Conservation (phyloP, 2,888 invertebrate genomes). For the Catocala sponsa region DNA sequence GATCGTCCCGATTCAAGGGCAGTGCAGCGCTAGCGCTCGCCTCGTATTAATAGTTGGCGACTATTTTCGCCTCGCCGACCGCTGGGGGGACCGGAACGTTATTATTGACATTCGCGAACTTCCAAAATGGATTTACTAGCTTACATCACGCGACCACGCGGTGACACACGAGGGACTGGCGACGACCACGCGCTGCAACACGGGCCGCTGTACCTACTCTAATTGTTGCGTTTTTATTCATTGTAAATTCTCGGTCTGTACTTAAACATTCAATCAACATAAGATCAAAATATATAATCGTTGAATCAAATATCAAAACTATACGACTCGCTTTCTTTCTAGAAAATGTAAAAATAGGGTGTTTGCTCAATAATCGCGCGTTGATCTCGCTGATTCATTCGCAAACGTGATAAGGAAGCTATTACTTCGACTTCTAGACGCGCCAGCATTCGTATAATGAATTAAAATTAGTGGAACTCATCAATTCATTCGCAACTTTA, state of each 20-base stretch:
- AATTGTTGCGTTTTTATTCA: slow-evolving; percentile 10
- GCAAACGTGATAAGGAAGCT: slow-evolving; percentile 34
- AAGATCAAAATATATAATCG: slow-evolving; percentile 5
- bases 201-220: neutral
- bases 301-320: slow-evolving; percentile 29
- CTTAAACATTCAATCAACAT: neutral
- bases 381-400: slow-evolving; percentile 34
- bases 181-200: slow-evolving; percentile 14
- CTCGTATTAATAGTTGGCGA: slow-evolving; percentile 85
- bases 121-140: slow-evolving; percentile 68
- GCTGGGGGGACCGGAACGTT: slow-evolving; percentile 81
- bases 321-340: slow-evolving; percentile 15
- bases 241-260: neutral
- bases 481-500: neutral
- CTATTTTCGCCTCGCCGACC: slow-evolving; percentile 84
- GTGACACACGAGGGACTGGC: slow-evolving; percentile 38
- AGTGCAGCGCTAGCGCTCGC: slow-evolving; percentile 84
- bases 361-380: slow-evolving; percentile 13
- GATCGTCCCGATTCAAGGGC: slow-evolving; percentile 87
- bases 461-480: neutral
- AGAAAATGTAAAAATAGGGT: slow-evolving; percentile 10
- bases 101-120: slow-evolving; percentile 86
- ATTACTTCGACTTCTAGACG: slow-evolving; percentile 1
- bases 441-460: neutral
- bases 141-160: slow-evolving; percentile 63